A percentile compares a stretch with the other conserved stretches of the same genome.
Evolutionary conservation across 2,113 vertebrate species (phyloP).

Genomic region (Hydrochoerus hydrochaeris): DNA sequence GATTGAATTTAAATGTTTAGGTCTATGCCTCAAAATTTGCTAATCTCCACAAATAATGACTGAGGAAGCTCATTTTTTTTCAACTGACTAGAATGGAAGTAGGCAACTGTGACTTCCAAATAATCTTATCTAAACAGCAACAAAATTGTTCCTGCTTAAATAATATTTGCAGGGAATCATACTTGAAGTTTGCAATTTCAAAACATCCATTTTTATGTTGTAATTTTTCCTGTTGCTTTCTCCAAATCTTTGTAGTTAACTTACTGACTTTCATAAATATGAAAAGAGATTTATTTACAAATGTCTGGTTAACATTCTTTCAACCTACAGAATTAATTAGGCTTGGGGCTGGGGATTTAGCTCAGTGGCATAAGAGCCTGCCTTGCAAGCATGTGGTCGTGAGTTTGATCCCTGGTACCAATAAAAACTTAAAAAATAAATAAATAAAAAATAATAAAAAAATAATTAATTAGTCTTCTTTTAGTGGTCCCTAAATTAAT

Average conservation of each 20-base stretch:
- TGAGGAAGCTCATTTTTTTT: constrained; percentile 78
- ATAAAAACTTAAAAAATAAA: too few species aligned
- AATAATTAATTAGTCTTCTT: constrained; percentile 55
- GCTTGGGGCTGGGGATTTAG: too few species aligned
- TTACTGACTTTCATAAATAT: constrained; percentile 50
- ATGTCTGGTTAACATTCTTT: constrained; percentile 64
- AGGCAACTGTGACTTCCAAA: constrained; percentile 85
- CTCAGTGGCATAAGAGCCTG: too few species aligned
- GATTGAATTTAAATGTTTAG: constrained; percentile 40
- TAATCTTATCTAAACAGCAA: constrained; percentile 84
- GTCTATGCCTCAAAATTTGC: constrained; percentile 47
- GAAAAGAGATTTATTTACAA: constrained; percentile 64
- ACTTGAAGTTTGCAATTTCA: constrained; percentile 70
- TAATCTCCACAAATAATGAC: constrained; percentile 80
- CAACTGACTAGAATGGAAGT: constrained; percentile 75
- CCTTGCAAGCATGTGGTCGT: too few species aligned
- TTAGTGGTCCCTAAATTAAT: constrained; percentile 41
- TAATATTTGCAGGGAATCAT: constrained; percentile 82
- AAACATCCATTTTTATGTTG: constrained; percentile 44
- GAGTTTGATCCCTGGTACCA: too few species aligned
- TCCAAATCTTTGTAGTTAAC: constrained; percentile 36
- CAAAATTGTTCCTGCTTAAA: constrained; percentile 86
- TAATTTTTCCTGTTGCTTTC: constrained; percentile 37
- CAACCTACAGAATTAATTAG: constrained; percentile 54
- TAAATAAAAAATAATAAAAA: too few species aligned